phyloP scores from a whole-genome alignment of 2,888 invertebrate species.

The Onchidella celtica region DNA sequence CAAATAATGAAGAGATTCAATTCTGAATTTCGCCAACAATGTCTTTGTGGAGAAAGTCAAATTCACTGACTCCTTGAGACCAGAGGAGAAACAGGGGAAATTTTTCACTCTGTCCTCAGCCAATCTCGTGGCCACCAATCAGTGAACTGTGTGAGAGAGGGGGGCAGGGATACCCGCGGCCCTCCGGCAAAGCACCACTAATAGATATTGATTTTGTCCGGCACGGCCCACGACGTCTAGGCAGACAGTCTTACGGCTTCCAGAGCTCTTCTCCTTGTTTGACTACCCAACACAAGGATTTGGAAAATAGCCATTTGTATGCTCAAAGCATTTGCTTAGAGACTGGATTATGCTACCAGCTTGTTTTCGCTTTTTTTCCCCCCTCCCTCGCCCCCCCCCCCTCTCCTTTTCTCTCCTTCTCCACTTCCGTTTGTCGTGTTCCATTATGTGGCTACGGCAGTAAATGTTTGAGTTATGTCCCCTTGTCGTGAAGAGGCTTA shows the following conservation, averaged over 20 bases:
- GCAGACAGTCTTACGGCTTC: slow-evolving; percentile 27
- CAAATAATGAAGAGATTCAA: too few relatives aligned
- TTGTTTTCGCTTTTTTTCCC: neutral
- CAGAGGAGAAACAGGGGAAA: too few relatives aligned
- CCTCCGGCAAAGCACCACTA: slow-evolving; percentile 24
- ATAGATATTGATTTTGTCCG: slow-evolving; percentile 42
- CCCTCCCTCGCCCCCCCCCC: neutral
- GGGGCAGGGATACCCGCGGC: neutral
- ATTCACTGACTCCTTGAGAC: too few relatives aligned
- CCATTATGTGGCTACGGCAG: neutral
- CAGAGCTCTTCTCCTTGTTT: slow-evolving; percentile 39
- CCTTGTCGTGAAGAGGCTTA: neutral
- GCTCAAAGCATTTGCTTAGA: slow-evolving; percentile 43
- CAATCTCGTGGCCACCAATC: neutral
- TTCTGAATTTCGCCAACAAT: too few relatives aligned
- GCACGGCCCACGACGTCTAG: neutral
- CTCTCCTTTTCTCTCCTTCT: neutral
- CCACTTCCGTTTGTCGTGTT: neutral
- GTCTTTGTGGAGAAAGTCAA: too few relatives aligned
- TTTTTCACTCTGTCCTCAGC: too few relatives aligned
- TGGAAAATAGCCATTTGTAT: slow-evolving; percentile 29
- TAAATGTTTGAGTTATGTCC: neutral
- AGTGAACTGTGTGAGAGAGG: neutral
- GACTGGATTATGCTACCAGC: slow-evolving; percentile 27
- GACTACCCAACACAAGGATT: slow-evolving; percentile 19